Evolutionary conservation across 2,888 invertebrate genomes (phyloP).

Genomic region (Lasius fuliginosus): DNA sequence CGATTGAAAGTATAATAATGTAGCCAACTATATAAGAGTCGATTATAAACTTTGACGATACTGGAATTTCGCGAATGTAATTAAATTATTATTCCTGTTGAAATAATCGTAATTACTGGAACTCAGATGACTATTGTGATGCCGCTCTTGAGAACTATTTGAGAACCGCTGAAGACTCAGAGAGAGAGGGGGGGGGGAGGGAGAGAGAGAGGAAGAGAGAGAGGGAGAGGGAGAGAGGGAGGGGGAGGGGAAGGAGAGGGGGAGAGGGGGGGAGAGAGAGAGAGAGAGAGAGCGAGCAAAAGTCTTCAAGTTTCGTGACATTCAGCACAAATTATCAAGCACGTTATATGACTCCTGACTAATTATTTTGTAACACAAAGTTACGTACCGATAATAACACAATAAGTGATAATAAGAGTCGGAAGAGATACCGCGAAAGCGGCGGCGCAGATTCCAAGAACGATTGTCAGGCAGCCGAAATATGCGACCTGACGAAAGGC

Average conservation of each 20-base stretch:
- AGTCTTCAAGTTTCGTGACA: not conserved
- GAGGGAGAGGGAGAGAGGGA: not conserved
- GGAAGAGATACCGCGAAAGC: conserved; percentile 84
- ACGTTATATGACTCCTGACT: not conserved
- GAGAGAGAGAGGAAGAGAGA: too few relatives aligned
- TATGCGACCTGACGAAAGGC: conserved; percentile 83
- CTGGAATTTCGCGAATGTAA: not conserved
- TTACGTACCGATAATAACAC: conserved; percentile 75
- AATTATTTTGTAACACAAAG: not conserved
- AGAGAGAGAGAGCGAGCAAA: not conserved
- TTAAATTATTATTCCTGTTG: not conserved
- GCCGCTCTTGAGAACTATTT: not conserved
- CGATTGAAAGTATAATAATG: not conserved
- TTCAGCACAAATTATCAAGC: not conserved
- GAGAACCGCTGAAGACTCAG: not conserved
- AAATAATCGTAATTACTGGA: not conserved
- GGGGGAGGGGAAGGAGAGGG: too few relatives aligned
- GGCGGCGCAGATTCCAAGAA: conserved; percentile 82
- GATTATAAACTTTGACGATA: not conserved
- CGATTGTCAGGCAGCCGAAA: conserved; percentile 81
- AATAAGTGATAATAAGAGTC: conserved; percentile 83
- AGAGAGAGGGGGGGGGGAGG: too few relatives aligned
- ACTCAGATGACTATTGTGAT: not conserved
- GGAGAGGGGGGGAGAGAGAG: too few relatives aligned
- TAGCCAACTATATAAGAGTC: not conserved